phyloP scores from a whole-genome alignment of 2,888 invertebrate species.

The Pyrrhosoma nymphula region DNA sequence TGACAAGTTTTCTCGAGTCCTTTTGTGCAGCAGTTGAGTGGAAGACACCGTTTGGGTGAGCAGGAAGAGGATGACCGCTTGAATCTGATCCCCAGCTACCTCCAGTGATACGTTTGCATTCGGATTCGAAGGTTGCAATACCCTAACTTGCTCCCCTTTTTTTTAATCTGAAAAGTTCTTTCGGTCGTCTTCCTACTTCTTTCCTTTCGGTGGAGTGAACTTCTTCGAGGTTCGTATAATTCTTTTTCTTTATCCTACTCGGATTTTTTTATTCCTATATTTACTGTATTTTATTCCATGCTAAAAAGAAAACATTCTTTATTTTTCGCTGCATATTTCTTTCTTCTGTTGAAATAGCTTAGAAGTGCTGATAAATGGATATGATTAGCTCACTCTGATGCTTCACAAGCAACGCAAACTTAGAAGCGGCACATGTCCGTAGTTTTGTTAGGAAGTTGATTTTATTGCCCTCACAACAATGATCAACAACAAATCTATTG shows the following conservation, averaged over 20 bases:
- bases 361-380: too few relatives aligned
- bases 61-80: neutral
- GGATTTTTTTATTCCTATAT: neutral
- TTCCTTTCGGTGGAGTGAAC: neutral
- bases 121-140: slow-evolving; percentile 26
- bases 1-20: slow-evolving; percentile 2
- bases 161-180: slow-evolving; percentile 23
- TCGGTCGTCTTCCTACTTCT: slow-evolving; percentile 13
- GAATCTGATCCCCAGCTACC: neutral
- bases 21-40: slow-evolving; percentile 9
- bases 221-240: neutral
- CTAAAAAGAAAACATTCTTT: too few relatives aligned
- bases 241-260: neutral
- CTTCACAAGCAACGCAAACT: too few relatives aligned
- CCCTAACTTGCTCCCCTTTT: neutral
- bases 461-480: too few relatives aligned
- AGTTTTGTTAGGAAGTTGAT: too few relatives aligned
- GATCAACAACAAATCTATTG: too few relatives aligned
- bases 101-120: neutral
- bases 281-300: too few relatives aligned
- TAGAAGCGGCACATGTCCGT: too few relatives aligned
- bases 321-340: too few relatives aligned
- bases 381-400: too few relatives aligned
- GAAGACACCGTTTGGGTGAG: neutral
- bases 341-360: too few relatives aligned